Evolutionary conservation across 1,140 invertebrate genomes (phyloP).

Genomic region (Pachypsylla venusta): DNA sequence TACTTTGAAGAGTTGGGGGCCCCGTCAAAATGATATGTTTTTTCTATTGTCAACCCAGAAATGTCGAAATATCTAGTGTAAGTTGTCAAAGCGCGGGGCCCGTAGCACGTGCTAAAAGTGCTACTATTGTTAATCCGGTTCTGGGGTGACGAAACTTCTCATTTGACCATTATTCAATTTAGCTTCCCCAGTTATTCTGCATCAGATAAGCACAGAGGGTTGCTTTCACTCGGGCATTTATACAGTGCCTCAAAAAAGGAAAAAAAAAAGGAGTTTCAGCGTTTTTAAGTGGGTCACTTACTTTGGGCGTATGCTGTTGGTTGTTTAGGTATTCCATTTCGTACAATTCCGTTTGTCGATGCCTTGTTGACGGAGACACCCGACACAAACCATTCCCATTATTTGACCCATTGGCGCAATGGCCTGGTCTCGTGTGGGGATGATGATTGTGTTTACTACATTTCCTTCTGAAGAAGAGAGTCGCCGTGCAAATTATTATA

Average conservation of each 20-base stretch:
- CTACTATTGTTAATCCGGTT: too few relatives aligned
- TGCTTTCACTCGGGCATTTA: not conserved
- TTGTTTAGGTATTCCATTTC: conserved; percentile 1
- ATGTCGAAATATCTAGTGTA: too few relatives aligned
- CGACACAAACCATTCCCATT: not conserved
- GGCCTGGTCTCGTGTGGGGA: not conserved
- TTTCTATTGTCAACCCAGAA: too few relatives aligned
- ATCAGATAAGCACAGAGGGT: not conserved
- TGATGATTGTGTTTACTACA: conserved; percentile 25
- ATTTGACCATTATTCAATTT: not conserved
- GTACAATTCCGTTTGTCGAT: not conserved
- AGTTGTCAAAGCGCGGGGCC: too few relatives aligned
- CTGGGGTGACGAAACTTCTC: too few relatives aligned
- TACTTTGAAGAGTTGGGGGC: too few relatives aligned
- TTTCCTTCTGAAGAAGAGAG: conserved; percentile 27
- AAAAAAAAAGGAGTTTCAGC: not conserved
- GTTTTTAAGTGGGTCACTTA: too few relatives aligned
- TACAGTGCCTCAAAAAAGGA: not conserved
- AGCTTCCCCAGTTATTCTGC: not conserved
- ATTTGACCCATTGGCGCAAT: not conserved
- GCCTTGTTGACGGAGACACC: not conserved
- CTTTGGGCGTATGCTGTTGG: not conserved
- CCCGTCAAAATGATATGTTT: too few relatives aligned
- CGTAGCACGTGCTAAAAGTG: too few relatives aligned
- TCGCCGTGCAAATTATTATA: conserved; percentile 29